These are phyloP conservation scores for Antheraea assamensis DNA, from an alignment of 2,888 invertebrate species.

Conservation along the genomic window DNA sequence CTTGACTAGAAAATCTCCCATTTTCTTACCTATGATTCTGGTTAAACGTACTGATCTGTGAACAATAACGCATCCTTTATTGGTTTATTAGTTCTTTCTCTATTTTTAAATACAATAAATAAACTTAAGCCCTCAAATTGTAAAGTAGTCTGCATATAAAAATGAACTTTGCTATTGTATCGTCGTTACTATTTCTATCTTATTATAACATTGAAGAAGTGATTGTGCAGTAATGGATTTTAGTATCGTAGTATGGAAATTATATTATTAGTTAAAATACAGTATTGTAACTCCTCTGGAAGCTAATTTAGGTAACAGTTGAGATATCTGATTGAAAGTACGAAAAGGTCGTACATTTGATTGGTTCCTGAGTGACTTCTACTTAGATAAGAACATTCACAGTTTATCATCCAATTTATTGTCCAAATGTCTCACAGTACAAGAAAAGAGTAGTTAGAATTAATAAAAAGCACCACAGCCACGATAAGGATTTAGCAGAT, in stretches of 20 bases:
- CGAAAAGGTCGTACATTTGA: not conserved
- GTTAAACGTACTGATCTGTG: slow-evolving; percentile 67
- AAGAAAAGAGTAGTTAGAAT: not conserved
- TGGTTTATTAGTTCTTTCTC: not conserved
- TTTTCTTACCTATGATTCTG: slow-evolving; percentile 57
- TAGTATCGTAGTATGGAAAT: too few relatives aligned
- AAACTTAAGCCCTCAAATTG: not conserved
- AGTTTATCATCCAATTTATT: not conserved
- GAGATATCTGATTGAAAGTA: not conserved
- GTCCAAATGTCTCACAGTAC: not conserved
- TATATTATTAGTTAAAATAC: too few relatives aligned
- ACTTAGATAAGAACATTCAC: not conserved
- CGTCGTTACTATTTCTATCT: too few relatives aligned
- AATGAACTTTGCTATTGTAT: too few relatives aligned
- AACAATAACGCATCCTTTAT: slow-evolving; percentile 25
- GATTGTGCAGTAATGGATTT: too few relatives aligned
- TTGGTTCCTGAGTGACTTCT: not conserved
- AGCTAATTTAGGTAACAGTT: not conserved
- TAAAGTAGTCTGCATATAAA: too few relatives aligned
- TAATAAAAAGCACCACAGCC: not conserved
- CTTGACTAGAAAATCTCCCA: slow-evolving; percentile 65
- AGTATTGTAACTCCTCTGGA: too few relatives aligned
- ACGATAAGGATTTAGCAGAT: not conserved
- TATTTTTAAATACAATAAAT: not conserved
- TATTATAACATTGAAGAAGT: too few relatives aligned